Conservation (phyloP, 2,888 invertebrate genomes). For the Rhamphomyia laevipes region DNA sequence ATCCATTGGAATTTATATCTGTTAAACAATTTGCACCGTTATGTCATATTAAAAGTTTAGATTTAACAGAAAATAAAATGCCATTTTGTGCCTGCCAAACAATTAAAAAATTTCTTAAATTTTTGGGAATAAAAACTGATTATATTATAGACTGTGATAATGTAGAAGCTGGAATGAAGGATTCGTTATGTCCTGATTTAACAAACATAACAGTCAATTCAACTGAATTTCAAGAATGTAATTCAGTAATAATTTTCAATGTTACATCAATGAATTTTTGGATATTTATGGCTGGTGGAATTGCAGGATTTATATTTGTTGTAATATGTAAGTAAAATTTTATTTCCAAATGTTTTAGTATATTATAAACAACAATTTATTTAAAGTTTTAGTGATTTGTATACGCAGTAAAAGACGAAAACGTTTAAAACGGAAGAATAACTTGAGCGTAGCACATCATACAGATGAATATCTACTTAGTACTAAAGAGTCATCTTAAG, state of each 20-base stretch:
- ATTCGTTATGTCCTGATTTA: not conserved
- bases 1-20: constrained; percentile 38
- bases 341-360: no score
- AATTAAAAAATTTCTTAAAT: constrained; percentile 27
- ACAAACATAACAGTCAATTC: not conserved
- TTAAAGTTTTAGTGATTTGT: no score
- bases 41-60: constrained; percentile 49
- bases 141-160: constrained; percentile 28
- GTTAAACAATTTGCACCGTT: constrained; percentile 46
- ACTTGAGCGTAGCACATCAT: no score
- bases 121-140: constrained; percentile 24
- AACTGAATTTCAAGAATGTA: not conserved
- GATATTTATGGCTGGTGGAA: no score
- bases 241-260: not conserved
- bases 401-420: no score
- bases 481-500: no score
- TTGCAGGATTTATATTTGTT: no score
- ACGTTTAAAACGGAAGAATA: no score
- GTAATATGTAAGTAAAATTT: no score
- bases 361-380: no score
- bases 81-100: constrained; percentile 29
- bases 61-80: constrained; percentile 35
- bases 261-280: no score
- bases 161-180: constrained; percentile 14
- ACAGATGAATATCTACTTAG: no score